phyloP scores from a whole-genome alignment of 2,797 vertebrate species.

The Esox lucius region DNA sequence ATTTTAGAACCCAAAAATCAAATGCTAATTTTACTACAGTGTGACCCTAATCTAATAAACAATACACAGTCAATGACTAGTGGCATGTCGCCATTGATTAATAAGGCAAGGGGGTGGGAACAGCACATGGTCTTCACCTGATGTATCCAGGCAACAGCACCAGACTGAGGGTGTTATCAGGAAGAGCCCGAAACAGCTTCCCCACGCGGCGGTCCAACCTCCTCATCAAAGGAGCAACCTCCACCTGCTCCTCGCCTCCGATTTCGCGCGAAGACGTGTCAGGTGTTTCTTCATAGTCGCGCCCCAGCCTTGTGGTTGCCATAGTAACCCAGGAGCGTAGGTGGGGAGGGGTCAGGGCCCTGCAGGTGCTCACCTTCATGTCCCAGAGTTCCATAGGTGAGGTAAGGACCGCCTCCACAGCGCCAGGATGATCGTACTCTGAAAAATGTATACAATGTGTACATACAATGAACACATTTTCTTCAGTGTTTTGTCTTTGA shows the following conservation, averaged over 20 bases:
- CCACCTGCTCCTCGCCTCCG: slow-evolving; percentile 54
- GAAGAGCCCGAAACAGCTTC: slow-evolving; percentile 79
- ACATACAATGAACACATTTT: background rate
- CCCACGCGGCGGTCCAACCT: slow-evolving; percentile 74
- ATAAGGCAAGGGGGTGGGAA: too few species aligned
- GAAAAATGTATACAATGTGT: slow-evolving; percentile 29
- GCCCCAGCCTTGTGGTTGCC: background rate
- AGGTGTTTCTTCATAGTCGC: background rate
- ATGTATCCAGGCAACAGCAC: slow-evolving; percentile 77
- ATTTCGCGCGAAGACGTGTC: background rate
- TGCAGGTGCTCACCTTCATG: slow-evolving; percentile 59
- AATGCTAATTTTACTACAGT: too few species aligned
- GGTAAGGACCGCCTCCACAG: slow-evolving; percentile 63
- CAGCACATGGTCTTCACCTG: slow-evolving; percentile 53
- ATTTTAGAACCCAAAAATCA: background rate
- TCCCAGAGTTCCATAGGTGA: slow-evolving; percentile 60
- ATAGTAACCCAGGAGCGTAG: slow-evolving; percentile 52
- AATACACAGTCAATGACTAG: background rate
- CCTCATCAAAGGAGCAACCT: slow-evolving; percentile 67
- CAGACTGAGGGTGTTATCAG: slow-evolving; percentile 77
- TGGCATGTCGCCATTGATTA: background rate
- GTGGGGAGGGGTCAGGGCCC: slow-evolving; percentile 73
- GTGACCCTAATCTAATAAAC: too few species aligned
- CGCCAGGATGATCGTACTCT: slow-evolving; percentile 72
- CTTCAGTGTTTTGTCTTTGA: background rate